Evolutionary conservation across 2,113 vertebrate genomes (phyloP).

Genomic region (Maccullochella peelii): DNA sequence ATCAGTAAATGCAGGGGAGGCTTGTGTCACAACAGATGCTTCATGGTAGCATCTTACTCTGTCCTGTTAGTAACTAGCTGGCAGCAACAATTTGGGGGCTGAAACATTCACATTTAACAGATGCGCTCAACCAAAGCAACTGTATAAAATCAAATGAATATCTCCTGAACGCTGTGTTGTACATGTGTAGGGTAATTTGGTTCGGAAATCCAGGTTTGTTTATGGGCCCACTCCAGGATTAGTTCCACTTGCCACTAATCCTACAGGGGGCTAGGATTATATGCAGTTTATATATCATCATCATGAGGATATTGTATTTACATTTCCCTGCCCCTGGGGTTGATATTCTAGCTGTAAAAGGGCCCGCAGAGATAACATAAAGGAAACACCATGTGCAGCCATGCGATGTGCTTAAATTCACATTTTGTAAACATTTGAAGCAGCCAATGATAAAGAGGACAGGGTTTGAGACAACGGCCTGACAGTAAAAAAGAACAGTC

Average conservation of each 20-base stretch:
- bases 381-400: neutral
- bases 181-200: slow-evolving; percentile 25
- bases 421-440: slow-evolving; percentile 4
- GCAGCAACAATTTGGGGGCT: slow-evolving; percentile 7
- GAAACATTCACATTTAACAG: slow-evolving; percentile 10
- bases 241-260: slow-evolving; percentile 28
- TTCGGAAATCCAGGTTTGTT: slow-evolving; percentile 26
- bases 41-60: neutral
- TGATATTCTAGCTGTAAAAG: neutral
- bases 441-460: neutral
- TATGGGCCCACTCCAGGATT: slow-evolving; percentile 23
- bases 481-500: neutral
- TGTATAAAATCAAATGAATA: neutral
- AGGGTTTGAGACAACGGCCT: neutral
- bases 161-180: neutral
- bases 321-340: neutral
- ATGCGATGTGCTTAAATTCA: neutral
- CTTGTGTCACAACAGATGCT: slow-evolving; percentile 53
- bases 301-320: neutral
- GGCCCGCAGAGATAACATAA: neutral
- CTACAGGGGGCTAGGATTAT: slow-evolving; percentile 15
- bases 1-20: slow-evolving; percentile 46
- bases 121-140: slow-evolving; percentile 1
- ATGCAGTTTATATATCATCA: slow-evolving; percentile 15
- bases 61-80: slow-evolving; percentile 6